Evolutionary conservation across 2,113 vertebrate genomes (phyloP).

Genomic region (Charina bottae): DNA sequence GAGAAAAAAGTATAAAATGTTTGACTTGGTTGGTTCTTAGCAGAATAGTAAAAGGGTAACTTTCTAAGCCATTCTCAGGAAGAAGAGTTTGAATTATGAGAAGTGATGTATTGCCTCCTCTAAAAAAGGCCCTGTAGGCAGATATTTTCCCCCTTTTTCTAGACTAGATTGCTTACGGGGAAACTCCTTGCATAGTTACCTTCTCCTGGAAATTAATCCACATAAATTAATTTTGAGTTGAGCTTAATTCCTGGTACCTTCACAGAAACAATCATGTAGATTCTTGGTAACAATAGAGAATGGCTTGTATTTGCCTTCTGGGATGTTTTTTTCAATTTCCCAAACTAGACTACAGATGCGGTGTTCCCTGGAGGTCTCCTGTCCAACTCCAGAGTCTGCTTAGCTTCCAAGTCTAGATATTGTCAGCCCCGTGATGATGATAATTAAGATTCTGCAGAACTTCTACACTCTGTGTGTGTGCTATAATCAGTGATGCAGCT

Average conservation of each 20-base stretch:
- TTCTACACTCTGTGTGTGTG: not conserved
- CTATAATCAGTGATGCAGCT: too few relatives aligned
- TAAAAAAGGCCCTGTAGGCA: not conserved
- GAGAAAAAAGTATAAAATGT: not conserved
- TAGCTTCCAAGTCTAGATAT: not conserved
- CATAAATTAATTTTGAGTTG: not conserved
- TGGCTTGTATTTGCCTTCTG: not conserved
- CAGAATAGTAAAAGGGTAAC: not conserved
- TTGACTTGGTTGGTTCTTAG: not conserved
- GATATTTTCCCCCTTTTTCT: not conserved
- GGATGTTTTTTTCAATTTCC: not conserved
- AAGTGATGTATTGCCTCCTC: not conserved
- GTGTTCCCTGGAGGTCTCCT: not conserved
- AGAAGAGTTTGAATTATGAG: not conserved
- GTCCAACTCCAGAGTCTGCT: not conserved
- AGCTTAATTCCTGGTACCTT: not conserved
- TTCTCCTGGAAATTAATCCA: not conserved
- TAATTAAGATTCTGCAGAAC: not conserved
- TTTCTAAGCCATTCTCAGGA: not conserved
- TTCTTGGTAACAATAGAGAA: not conserved
- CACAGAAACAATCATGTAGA: not conserved
- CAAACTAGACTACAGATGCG: not conserved
- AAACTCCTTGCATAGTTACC: not conserved
- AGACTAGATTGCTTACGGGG: not conserved
- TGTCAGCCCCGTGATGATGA: not conserved